These are phyloP conservation scores for Pluvianellus socialis DNA, from an alignment of 2,113 vertebrate genomes.

Conservation along the genomic window DNA sequence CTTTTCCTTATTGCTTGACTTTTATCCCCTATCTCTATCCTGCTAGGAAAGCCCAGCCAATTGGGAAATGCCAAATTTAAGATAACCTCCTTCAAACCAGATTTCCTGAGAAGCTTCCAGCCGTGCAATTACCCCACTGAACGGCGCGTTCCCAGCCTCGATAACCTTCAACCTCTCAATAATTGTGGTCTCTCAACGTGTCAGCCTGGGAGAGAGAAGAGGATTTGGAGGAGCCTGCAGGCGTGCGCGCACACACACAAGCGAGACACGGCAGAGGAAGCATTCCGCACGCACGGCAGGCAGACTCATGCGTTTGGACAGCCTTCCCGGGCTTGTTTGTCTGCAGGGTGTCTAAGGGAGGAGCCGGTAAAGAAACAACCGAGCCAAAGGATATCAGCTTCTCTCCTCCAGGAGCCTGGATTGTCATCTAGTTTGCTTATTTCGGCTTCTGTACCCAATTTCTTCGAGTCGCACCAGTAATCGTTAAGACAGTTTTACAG, in stretches of 20 bases:
- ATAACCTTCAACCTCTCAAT: not conserved
- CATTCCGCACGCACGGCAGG: fast-evolving
- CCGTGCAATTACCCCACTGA: not conserved
- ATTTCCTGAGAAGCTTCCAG: constrained; percentile 7
- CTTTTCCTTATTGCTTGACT: not conserved
- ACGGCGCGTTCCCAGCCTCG: not conserved
- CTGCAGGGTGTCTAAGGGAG: not conserved
- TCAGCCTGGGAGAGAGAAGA: not conserved
- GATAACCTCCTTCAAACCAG: not conserved
- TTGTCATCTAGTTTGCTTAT: not conserved
- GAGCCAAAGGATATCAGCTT: not conserved
- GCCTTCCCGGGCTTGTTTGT: not conserved
- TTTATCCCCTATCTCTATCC: not conserved
- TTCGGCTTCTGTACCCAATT: not conserved
- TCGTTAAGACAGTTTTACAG: not conserved
- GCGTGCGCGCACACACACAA: fast-evolving
- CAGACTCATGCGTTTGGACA: fast-evolving
- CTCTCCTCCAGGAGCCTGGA: not conserved
- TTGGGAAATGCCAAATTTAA: not conserved
- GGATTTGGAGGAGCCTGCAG: not conserved
- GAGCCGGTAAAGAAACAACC: not conserved
- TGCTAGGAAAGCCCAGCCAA: not conserved
- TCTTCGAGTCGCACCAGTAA: not conserved
- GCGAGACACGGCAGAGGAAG: not conserved
- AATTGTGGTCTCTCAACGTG: fast-evolving